phyloP scores from a whole-genome alignment of 2,797 vertebrate genomes.

The Parauchenoglanis ngamensis region DNA sequence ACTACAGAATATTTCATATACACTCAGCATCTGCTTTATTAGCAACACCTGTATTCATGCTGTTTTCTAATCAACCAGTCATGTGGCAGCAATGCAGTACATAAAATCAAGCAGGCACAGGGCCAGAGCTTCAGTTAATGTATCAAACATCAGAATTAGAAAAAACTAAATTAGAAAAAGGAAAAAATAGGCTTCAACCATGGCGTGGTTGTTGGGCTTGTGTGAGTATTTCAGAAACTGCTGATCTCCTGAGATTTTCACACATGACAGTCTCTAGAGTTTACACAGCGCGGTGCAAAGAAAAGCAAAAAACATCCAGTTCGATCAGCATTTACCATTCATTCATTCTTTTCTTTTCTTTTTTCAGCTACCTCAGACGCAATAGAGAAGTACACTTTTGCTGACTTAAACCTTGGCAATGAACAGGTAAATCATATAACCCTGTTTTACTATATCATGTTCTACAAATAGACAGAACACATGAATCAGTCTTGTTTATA shows the following conservation, averaged over 20 bases:
- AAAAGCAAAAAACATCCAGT: neutral
- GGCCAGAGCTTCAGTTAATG: neutral
- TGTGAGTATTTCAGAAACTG: neutral
- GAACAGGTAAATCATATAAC: slow-evolving; percentile 81
- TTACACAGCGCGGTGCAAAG: neutral
- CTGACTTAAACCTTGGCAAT: slow-evolving; percentile 90
- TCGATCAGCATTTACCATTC: too few relatives aligned
- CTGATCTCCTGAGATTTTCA: neutral
- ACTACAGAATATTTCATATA: neutral
- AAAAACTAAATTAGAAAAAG: too few relatives aligned
- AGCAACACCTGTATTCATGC: neutral
- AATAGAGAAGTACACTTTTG: slow-evolving; percentile 84
- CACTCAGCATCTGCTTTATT: neutral
- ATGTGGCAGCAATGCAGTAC: neutral
- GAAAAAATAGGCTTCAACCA: too few relatives aligned
- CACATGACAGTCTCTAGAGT: neutral
- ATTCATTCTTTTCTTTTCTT: neutral
- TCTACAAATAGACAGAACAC: neutral
- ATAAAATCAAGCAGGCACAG: neutral
- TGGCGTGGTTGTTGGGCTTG: too few relatives aligned
- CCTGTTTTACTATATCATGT: neutral
- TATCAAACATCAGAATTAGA: too few relatives aligned
- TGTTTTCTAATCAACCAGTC: neutral
- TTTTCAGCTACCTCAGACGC: slow-evolving; percentile 45
- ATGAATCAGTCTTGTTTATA: neutral